phyloP scores from a whole-genome alignment of 2,888 invertebrate genomes.

The Girardia tigrina region DNA sequence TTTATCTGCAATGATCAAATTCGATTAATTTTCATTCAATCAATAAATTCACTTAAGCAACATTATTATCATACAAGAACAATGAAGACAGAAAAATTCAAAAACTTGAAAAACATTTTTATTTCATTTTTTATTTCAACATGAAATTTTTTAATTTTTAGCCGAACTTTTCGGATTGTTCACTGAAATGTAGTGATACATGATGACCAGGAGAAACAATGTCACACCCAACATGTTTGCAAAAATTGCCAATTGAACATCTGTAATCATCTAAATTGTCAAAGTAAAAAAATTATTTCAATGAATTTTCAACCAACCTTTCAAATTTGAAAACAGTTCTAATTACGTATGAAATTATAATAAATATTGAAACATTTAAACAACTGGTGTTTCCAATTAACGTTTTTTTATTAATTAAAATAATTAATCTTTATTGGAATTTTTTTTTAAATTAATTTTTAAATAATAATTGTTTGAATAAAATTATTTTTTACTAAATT shows the following conservation, averaged over 20 bases:
- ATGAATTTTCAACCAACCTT: not conserved
- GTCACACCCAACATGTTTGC: slow-evolving; percentile 85
- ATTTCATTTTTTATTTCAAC: too few species aligned
- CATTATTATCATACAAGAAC: too few species aligned
- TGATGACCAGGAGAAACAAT: slow-evolving; percentile 69
- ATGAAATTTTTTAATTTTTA: not conserved
- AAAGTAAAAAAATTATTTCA: not conserved
- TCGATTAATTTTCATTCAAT: too few species aligned
- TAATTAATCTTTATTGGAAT: too few species aligned
- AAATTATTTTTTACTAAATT: too few species aligned
- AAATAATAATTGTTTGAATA: too few species aligned
- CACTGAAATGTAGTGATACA: slow-evolving; percentile 85
- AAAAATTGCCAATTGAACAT: slow-evolving; percentile 84
- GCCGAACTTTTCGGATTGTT: slow-evolving; percentile 46
- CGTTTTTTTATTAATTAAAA: too few species aligned
- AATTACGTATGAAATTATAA: not conserved
- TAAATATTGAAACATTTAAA: not conserved
- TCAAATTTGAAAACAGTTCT: not conserved
- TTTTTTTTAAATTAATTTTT: too few species aligned
- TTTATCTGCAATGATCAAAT: too few species aligned
- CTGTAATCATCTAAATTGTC: slow-evolving; percentile 66
- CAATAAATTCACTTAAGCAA: too few species aligned
- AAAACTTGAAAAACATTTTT: too few species aligned
- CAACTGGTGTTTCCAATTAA: not conserved
- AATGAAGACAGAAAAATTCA: too few species aligned